Conservation (phyloP, 2,888 invertebrate species). For the Sinopyrophorus schimmeli region DNA sequence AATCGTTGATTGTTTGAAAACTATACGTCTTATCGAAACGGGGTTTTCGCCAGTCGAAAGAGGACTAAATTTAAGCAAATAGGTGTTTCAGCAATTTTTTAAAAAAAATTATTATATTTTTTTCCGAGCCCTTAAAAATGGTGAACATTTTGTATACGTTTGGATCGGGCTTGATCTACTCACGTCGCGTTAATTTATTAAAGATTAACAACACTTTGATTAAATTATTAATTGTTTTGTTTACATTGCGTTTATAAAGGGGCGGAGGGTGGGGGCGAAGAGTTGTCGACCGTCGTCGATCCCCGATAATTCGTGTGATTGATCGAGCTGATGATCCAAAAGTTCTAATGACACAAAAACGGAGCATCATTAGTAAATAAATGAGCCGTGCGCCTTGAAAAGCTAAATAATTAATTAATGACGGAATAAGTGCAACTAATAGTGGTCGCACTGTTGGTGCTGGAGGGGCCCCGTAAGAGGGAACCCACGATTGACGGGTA, state of each 20-base stretch:
- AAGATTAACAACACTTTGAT: too few species aligned
- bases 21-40: too few species aligned
- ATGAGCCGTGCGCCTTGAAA: slow-evolving; percentile 36
- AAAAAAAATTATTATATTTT: too few species aligned
- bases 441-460: slow-evolving; percentile 26
- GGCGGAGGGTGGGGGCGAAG: too few species aligned
- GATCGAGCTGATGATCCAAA: slow-evolving; percentile 33
- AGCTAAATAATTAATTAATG: slow-evolving; percentile 38
- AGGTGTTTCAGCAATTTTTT: too few species aligned
- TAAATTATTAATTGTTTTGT: slow-evolving; percentile 13
- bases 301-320: slow-evolving; percentile 18
- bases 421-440: slow-evolving; percentile 34
- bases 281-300: neutral
- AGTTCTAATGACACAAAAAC: slow-evolving; percentile 37
- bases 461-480: slow-evolving; percentile 20
- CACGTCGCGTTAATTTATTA: too few species aligned
- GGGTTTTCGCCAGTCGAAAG: too few species aligned
- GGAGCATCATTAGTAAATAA: slow-evolving; percentile 40
- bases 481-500: slow-evolving; percentile 27
- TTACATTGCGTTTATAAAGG: neutral
- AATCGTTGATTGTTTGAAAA: too few species aligned
- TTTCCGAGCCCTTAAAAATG: too few species aligned
- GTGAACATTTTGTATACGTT: too few species aligned
- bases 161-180: too few species aligned
- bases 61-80: too few species aligned